Evolutionary conservation across 2,888 invertebrate species (phyloP), one percentile per base, ranked within the genome.

Genomic region (Encarsia formosa): DNA sequence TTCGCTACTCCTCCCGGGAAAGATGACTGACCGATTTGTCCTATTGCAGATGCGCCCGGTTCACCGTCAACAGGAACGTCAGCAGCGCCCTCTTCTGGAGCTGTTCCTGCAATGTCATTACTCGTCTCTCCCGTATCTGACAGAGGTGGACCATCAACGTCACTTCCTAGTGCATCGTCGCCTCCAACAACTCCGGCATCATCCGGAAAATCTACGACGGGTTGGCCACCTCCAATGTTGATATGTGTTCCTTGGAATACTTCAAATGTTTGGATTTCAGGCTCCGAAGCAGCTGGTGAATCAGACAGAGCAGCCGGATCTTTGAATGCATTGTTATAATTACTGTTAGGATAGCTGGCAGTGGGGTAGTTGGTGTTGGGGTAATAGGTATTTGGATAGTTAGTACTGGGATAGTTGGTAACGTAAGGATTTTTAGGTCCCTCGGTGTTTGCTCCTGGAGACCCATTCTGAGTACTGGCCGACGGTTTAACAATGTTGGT

Each of bases 401-500:
- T 38, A 3, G 23, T n/a, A 3, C 6, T 29, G 4, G 18, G 44
- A n/a, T 20, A 4, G 5, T 20, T 15, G 23, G 15, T 39, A 0
- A 20, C 19, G 16, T 52, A 56, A 6, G 48, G 41, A 49, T 51
- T 37, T 16, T 51, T 56, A 2, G n/a, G 18, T 4, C 29, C 20
- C 9, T 38, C 48, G 2, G 42, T 3, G 4, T n/a, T 23, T 23
- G 2, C 20, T 16, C 5, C 24, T 22, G 15, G 5, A 18, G 19
- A 18, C 5, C 9, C 1, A 9, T 38, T 26, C 32, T 29, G 32
- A 1, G 3, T 26, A 42, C 46, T n/a, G 31, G 39, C 32, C 18
- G 45, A 11, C 42, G 65, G 62, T 16, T 74, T 68, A 50, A 70
- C 61, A 22, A 77, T 74, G 54, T 80, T 80, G 54, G 80, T 81